phyloP scores from a whole-genome alignment of 1,140 invertebrate genomes.

The Drosophila pseudoananassae region DNA sequence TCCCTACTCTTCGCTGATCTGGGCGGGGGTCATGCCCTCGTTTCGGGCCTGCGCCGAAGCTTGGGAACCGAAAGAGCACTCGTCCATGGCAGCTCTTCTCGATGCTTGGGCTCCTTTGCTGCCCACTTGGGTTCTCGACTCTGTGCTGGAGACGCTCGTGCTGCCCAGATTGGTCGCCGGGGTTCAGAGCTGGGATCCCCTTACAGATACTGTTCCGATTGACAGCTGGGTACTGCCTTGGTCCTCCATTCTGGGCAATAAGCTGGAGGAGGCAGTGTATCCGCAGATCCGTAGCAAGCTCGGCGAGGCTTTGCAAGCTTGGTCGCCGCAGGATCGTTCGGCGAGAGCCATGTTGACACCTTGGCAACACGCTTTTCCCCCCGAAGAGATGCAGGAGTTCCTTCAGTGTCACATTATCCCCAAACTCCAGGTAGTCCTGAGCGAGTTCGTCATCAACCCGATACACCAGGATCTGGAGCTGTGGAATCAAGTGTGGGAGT shows the following conservation, averaged over 20 bases:
- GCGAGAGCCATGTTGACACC: slow-evolving; percentile 96
- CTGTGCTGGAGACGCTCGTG: slow-evolving; percentile 92
- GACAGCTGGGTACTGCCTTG: slow-evolving; percentile 99
- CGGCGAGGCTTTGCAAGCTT: slow-evolving; percentile 92
- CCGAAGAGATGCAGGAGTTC: slow-evolving; percentile 93
- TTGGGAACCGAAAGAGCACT: slow-evolving; percentile 91
- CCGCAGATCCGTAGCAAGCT: slow-evolving; percentile 97
- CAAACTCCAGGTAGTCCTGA: slow-evolving; percentile 91
- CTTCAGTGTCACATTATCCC: slow-evolving; percentile 95
- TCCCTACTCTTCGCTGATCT: slow-evolving; percentile 92
- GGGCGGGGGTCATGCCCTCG: slow-evolving; percentile 95
- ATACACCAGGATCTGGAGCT: slow-evolving; percentile 89
- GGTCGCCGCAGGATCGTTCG: slow-evolving; percentile 96
- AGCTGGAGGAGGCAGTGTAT: slow-evolving; percentile 92
- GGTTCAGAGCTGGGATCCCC: slow-evolving; percentile 97
- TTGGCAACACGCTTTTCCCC: slow-evolving; percentile 94
- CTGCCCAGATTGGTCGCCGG: slow-evolving; percentile 91
- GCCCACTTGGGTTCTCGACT: slow-evolving; percentile 93
- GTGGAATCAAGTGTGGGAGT: slow-evolving; percentile 95
- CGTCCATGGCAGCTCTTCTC: slow-evolving; percentile 91
- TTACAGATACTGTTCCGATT: slow-evolving; percentile 96
- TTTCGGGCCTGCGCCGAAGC: slow-evolving; percentile 81
- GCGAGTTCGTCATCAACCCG: slow-evolving; percentile 93
- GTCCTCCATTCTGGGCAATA: slow-evolving; percentile 85
- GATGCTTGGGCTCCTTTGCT: slow-evolving; percentile 92